Conservation (phyloP, 1,140 invertebrate species). For the Bombus confusus region DNA sequence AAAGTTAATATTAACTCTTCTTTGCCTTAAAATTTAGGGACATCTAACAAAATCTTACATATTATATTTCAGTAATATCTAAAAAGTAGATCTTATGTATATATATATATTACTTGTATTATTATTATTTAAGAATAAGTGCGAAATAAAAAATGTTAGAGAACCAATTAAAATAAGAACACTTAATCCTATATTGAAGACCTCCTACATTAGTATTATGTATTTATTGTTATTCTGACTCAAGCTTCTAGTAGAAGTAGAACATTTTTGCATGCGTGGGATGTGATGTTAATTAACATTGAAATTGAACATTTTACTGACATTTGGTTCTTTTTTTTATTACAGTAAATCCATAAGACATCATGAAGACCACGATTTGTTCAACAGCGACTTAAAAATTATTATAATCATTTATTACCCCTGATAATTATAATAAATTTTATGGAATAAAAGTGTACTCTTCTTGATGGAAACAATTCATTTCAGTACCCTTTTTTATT, state of each 20-base stretch:
- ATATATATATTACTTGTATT: conserved; percentile 7
- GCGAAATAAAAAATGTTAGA: background rate
- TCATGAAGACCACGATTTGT: conserved; percentile 69
- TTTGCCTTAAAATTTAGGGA: background rate
- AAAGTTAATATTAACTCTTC: background rate
- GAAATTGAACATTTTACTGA: conserved; percentile 40
- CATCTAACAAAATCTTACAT: too few relatives aligned
- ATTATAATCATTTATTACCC: conserved; percentile 73
- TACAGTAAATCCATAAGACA: conserved; percentile 74
- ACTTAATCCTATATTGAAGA: background rate
- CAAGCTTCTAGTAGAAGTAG: conserved; percentile 1
- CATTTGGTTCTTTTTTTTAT: conserved; percentile 63
- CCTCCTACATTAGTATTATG: background rate
- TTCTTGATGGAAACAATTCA: conserved; percentile 44
- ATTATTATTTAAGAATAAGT: conserved; percentile 18
- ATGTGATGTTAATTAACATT: conserved; percentile 21
- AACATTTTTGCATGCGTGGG: conserved; percentile 50
- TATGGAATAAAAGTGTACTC: conserved; percentile 68
- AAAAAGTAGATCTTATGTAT: conserved; percentile 7
- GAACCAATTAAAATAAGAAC: background rate
- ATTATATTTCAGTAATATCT: background rate
- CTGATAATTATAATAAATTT: conserved; percentile 74
- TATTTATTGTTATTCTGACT: background rate
- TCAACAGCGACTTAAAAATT: conserved; percentile 71
- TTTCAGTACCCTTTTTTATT: conserved; percentile 23